Evolutionary conservation across 2,888 invertebrate genomes (phyloP).

Genomic region (Cheilosia vulpina): DNA sequence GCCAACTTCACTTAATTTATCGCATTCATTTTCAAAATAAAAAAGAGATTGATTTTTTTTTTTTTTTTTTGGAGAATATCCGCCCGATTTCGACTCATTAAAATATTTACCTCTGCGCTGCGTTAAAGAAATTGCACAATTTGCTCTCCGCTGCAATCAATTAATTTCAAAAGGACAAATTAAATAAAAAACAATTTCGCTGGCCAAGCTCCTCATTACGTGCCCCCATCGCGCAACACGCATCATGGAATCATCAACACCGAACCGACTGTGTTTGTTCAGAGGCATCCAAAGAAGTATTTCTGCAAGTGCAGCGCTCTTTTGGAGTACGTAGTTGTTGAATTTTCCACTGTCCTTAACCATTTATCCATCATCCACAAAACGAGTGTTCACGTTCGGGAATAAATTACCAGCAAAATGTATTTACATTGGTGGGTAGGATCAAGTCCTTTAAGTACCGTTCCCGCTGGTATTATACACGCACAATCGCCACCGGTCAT

Average conservation of each 20-base stretch:
- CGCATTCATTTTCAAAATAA: too few species aligned
- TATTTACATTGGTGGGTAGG: constrained; percentile 57
- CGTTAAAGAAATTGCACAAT: neutral
- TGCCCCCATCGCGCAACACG: neutral
- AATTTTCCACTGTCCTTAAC: constrained; percentile 15
- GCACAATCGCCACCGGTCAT: constrained; percentile 44
- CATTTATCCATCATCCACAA: constrained; percentile 5
- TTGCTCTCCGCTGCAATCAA: constrained; percentile 11
- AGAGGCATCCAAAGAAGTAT: constrained; percentile 27
- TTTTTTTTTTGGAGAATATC: neutral
- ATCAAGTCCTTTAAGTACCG: constrained; percentile 19
- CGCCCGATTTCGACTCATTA: neutral
- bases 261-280: neutral
- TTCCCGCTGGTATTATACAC: constrained; percentile 33
- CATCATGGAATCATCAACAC: neutral
- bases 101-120: neutral
- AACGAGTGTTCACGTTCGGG: constrained; percentile 44
- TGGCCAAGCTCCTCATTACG: neutral
- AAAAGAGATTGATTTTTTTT: too few species aligned
- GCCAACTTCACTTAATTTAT: too few species aligned
- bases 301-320: constrained; percentile 19
- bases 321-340: constrained; percentile 8
- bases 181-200: constrained; percentile 12
- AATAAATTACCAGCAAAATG: constrained; percentile 59
- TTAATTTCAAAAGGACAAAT: constrained; percentile 15